Evolutionary conservation across 2,797 vertebrate species (phyloP), one percentile per base, ranked within the genome.

Genomic region (Antrozous pallidus): DNA sequence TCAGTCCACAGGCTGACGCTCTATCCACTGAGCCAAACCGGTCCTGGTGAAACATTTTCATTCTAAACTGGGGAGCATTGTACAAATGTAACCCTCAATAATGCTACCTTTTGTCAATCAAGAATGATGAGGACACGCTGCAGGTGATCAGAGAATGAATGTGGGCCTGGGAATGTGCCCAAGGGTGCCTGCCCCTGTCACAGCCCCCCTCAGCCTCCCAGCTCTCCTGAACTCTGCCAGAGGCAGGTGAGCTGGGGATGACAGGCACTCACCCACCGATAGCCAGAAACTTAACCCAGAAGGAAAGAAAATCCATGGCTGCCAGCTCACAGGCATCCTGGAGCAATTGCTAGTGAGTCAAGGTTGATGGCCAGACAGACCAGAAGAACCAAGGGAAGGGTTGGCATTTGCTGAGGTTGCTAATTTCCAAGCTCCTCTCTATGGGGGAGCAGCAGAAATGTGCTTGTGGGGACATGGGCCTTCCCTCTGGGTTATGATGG

Each of bases 231-330:
- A 40, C 33, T 91, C 92, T 86, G 40, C 82, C 38, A 45, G 5
- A 4, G 26, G 67, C n/a, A 74, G 93, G 90, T 0, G 8, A 94
- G 90, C 92, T 74, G 81, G 90, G 86, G 3, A 12, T 98, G 98
- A 97, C 97, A 98, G 97, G 97, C 96, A 84, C 63, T 71, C 2
- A 1, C 85, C 28, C 31, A 42, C 91, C 91, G 97, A 96, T 74
- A 96, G 77, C 83, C 95, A 91, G 91, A 97, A 38, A 89, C 94
- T 96, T 98, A 98, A 98, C 97, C 97, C 95, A 96, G 94, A 98
- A 98, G 93, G 98, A 98, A 98, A 96, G 98, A 98, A 98, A 98
- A 98, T 98, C 98, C 97, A 98, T 98, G 97, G 92, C 83, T 97
- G 91, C 86, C 96, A 96, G 96, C 96, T 98, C 96, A 97, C 96